Evolutionary conservation across 2,888 invertebrate genomes (phyloP), one percentile per base, ranked within the genome.

Genomic region (Phania funesta): DNA sequence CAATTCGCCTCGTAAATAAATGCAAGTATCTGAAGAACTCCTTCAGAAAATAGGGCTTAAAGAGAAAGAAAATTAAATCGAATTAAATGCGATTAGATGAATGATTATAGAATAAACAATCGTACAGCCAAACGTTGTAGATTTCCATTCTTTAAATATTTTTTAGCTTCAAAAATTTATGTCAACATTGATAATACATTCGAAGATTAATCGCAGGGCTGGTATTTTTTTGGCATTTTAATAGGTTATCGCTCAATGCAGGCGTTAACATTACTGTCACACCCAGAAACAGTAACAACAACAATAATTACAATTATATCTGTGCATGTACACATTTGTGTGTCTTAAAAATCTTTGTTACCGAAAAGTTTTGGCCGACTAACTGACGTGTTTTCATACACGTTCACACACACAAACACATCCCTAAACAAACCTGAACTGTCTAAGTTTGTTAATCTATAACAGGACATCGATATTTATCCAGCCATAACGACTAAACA

Each of bases 151-250:
- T 26, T 1, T 38, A 46, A 71, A 67, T 64, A 74, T 62, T 24
- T 50, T 60, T 68, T 71, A 18, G 48, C 60, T 65, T 35, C 52
- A 62, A n/a, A 70, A 79, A 74, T 81, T 84, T 84, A 85, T 84
- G 81, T 85, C 84, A 84, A 83, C 78, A 81, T 83, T 77, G 84
- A 85, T 85, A 85, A 82, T 65, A 74, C 65, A 68, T 68, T 70
- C 60, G 78, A 84, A 84, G 83, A 84, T 85, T 84, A 84, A 84
- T 84, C 78, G 81, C 67, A 76, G 80, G 84, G 83, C 78, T 77
- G 83, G 70, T 35, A 82, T 65, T 84, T 84, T n/a, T 84, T 83
- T 81, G 83, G 83, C 83, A 84, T 83, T 84, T 84, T 83, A 83
- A 85, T 84, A 84, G 80, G 80, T 77, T 84, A 82, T 84, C 80